These are phyloP conservation scores for Aphelenchoides avenae DNA, from an alignment of 1,140 invertebrate genomes.

Conservation along the genomic window DNA sequence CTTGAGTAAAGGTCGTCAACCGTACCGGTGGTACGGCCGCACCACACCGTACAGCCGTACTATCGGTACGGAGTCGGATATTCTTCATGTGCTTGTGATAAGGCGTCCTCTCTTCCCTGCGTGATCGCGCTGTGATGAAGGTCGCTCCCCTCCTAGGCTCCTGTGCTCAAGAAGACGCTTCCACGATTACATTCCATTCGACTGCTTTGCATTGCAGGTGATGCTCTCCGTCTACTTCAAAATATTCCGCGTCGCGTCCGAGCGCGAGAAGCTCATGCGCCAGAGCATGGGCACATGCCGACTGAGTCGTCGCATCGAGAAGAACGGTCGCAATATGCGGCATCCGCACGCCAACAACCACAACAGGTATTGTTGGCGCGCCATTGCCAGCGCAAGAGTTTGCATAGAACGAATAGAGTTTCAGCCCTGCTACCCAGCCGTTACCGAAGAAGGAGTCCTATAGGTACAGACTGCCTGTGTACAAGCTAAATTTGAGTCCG, in stretches of 20 bases:
- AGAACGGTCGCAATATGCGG: slow-evolving; percentile 39
- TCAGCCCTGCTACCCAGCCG: background rate
- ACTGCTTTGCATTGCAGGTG: slow-evolving; percentile 33
- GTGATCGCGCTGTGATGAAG: background rate
- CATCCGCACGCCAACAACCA: slow-evolving; percentile 30
- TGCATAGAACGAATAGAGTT: background rate
- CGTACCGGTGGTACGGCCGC: no score
- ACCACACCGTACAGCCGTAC: background rate
- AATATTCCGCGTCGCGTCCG: slow-evolving; percentile 59
- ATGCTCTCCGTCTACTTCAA: slow-evolving; percentile 59
- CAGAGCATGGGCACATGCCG: slow-evolving; percentile 56
- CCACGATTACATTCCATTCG: background rate
- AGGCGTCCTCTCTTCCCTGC: no score
- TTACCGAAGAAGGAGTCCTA: no score
- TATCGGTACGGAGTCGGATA: background rate
- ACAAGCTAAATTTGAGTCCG: no score
- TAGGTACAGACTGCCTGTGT: no score
- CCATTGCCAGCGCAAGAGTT: background rate
- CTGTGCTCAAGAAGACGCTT: slow-evolving; percentile 6
- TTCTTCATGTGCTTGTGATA: no score
- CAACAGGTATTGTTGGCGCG: slow-evolving; percentile 29
- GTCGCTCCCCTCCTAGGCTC: background rate
- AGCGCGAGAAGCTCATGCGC: slow-evolving; percentile 54
- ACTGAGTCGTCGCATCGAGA: slow-evolving; percentile 53
- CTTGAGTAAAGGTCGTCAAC: background rate